These are phyloP conservation scores for Oreochromis spilurus DNA, from an alignment of 2,113 vertebrate species.

Conservation along the genomic window DNA sequence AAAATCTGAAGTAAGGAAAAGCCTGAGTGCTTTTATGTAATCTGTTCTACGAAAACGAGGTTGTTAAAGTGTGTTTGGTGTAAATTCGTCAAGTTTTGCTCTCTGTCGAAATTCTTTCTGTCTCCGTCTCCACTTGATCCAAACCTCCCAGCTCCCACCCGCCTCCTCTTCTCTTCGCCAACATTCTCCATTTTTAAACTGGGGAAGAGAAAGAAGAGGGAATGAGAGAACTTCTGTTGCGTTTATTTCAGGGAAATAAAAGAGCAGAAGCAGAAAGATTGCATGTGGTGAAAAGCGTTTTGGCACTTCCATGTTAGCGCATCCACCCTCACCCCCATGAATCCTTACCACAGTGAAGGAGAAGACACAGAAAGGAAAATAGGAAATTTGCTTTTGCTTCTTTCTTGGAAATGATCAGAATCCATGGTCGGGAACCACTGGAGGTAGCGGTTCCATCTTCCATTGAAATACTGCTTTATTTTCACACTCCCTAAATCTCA, in stretches of 20 bases:
- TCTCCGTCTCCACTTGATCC: not conserved
- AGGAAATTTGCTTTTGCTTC: not conserved
- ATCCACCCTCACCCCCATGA: not conserved
- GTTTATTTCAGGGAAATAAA: not conserved
- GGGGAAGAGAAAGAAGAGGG: not conserved
- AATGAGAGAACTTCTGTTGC: not conserved
- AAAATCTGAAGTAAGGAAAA: constrained; percentile 83
- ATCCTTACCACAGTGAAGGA: not conserved
- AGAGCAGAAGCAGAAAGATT: not conserved
- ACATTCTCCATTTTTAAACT: not conserved
- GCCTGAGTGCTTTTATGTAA: not conserved
- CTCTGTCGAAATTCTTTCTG: not conserved
- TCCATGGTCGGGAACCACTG: not conserved
- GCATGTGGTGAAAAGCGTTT: not conserved
- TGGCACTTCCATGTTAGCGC: not conserved
- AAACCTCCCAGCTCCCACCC: not conserved
- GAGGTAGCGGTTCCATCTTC: not conserved
- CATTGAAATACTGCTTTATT: not conserved
- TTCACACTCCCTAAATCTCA: not conserved
- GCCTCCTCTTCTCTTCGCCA: not conserved
- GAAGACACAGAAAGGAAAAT: not conserved
- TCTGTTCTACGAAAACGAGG: not conserved
- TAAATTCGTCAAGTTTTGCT: not conserved
- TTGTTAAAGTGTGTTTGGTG: not conserved
- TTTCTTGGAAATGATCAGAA: not conserved